A percentile compares a stretch with the other conserved stretches of the same genome.
phyloP scores from a whole-genome alignment of 2,888 invertebrate species.

The Schizotus pectinicornis region DNA sequence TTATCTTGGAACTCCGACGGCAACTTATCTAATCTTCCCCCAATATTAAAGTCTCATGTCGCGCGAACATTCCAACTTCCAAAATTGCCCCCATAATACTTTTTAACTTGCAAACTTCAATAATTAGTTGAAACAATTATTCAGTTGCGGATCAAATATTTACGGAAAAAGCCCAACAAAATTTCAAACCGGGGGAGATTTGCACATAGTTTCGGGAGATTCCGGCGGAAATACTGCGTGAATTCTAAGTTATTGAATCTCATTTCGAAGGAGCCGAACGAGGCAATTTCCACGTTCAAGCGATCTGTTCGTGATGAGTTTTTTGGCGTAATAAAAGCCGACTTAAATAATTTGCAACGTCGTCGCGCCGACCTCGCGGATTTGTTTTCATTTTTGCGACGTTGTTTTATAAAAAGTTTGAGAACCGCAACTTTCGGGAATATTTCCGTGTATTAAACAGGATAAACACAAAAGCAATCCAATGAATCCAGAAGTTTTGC shows the following conservation, averaged over 20 bases:
- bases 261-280: conserved; percentile 52
- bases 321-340: conserved; percentile 10
- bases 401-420: conserved; percentile 3
- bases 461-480: conserved; percentile 35
- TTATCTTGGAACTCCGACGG: conserved; percentile 46
- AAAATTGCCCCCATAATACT: no score
- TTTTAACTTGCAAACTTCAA: no score
- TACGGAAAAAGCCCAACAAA: no score
- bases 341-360: conserved; percentile 2
- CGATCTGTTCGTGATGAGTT: conserved; percentile 44
- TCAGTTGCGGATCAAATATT: no score
- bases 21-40: conserved; percentile 42
- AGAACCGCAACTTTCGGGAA: conserved; percentile 1
- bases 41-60: conserved; percentile 35
- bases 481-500: conserved; percentile 40
- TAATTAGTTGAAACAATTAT: conserved; percentile 21
- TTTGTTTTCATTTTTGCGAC: background rate
- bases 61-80: conserved; percentile 4
- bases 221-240: conserved; percentile 46
- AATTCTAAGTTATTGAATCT: conserved; percentile 56
- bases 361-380: no score
- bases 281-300: conserved; percentile 54
- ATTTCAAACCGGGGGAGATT: conserved; percentile 1
- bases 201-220: conserved; percentile 10
- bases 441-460: background rate